These are phyloP conservation scores for Ganaspis brasiliensis DNA, from an alignment of 2,888 invertebrate genomes.

Conservation along the genomic window DNA sequence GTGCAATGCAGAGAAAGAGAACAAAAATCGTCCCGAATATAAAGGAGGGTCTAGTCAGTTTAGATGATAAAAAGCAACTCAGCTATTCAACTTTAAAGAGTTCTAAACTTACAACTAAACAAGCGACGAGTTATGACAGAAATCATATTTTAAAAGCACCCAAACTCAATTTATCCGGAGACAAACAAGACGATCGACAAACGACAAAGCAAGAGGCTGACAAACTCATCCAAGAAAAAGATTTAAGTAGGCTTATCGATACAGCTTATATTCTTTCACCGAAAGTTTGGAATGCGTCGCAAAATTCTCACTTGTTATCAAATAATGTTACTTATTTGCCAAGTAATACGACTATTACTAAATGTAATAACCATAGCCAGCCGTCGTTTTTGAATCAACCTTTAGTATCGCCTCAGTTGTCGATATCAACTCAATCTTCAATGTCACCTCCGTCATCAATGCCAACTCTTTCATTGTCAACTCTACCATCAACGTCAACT, in stretches of 20 bases:
- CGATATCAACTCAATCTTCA: too few species aligned
- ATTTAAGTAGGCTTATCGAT: background rate
- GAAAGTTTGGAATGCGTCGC: constrained; percentile 21
- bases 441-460: too few species aligned
- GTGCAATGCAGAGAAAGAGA: constrained; percentile 13
- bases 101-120: background rate
- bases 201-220: constrained; percentile 29
- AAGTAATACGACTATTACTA: constrained; percentile 14
- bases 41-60: background rate
- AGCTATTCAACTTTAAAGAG: constrained; percentile 2
- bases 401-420: background rate
- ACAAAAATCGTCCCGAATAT: background rate
- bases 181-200: constrained; percentile 48
- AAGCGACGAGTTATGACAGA: background rate
- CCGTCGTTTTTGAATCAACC: background rate
- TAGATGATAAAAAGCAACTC: background rate
- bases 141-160: constrained; percentile 56
- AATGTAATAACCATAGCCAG: constrained; percentile 16
- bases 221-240: background rate
- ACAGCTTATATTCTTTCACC: constrained; percentile 31
- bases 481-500: too few species aligned
- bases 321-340: constrained; percentile 27
- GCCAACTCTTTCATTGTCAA: too few species aligned
- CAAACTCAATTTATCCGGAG: constrained; percentile 52
- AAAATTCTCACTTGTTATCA: constrained; percentile 14